Evolutionary conservation across 1,140 invertebrate species (phyloP).

Genomic region (Tetramorium simillimum): DNA sequence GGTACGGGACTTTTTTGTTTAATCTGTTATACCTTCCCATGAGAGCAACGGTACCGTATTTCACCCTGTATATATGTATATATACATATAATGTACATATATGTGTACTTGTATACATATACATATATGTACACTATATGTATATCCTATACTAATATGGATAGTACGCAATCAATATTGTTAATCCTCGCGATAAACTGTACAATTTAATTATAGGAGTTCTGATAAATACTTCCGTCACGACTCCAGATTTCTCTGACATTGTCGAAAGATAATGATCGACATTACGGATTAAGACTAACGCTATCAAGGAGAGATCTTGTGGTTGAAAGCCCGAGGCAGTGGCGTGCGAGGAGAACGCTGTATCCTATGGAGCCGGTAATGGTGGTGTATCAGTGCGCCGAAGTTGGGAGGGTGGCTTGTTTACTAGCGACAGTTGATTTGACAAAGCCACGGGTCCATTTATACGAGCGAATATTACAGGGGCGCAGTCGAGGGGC

Average conservation of each 20-base stretch:
- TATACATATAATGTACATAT: too few species aligned
- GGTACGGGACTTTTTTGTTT: too few species aligned
- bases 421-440: slow-evolving; percentile 83
- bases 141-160: too few species aligned
- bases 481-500: slow-evolving; percentile 81
- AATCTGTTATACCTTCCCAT: too few species aligned
- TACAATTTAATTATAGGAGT: neutral
- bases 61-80: too few species aligned
- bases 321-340: slow-evolving; percentile 43
- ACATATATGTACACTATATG: too few species aligned
- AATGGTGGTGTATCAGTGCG: slow-evolving; percentile 49
- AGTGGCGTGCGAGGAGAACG: slow-evolving; percentile 39
- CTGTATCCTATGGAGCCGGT: slow-evolving; percentile 39
- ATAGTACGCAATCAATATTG: neutral
- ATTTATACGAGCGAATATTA: slow-evolving; percentile 84
- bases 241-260: neutral
- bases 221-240: neutral
- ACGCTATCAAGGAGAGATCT: slow-evolving; percentile 29
- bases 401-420: slow-evolving; percentile 70
- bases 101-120: too few species aligned
- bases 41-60: too few species aligned
- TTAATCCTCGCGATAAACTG: neutral
- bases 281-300: slow-evolving; percentile 16
- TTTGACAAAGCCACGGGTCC: slow-evolving; percentile 85
- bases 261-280: neutral